Base-by-base conservation (phyloP, 2,888 invertebrate species). In the Allacma fusca region DNA sequence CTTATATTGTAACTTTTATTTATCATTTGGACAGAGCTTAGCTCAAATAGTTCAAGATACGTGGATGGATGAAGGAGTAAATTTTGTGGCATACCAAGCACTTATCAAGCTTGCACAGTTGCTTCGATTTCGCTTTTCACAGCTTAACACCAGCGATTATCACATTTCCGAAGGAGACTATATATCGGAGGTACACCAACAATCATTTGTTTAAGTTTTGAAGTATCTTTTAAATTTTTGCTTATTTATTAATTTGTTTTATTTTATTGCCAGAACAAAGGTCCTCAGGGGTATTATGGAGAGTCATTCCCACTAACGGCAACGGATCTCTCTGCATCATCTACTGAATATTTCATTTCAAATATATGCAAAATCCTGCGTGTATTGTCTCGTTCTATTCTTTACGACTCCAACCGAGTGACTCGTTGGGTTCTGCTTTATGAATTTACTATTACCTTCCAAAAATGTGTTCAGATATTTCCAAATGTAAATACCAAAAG, bases 91-190 rank as follows among this genome's bases (percentile, higher is more conserved):
- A 21, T 76, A 78, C 4, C 82, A 83, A 65, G 75, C 81, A 0
- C 57, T 83, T 7, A 13, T 79, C 13, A 82, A 80, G 67, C 68
- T 83, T 9, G 78, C 83, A 4, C 26, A 50, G 19, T 19, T 76
- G 19, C 73, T 83, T 1, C 40, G 82, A 40, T 28, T 74, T 28
- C 80, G 82, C 16, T 75, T 83, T 68, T 68, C 40, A 2, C 79
- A 77, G n/a, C 67, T 83, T 19, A 82, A 83, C 74, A 78, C 79
- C 0, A 80, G 79, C 65, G 83, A 83, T 59, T 78, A 78, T 69
- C 79, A 81, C 71, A 74, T 68, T 23, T 69, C 26, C 12, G 72
- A 77, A 34, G 44, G 28, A 7, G 50, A 29, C 4, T 68, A 43
- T 50, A 28, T 28, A 19, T 75, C 78, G 9, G 75, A 80, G 77